Conservation (phyloP, 2,797 vertebrate species). For the Thaleichthys pacificus region DNA sequence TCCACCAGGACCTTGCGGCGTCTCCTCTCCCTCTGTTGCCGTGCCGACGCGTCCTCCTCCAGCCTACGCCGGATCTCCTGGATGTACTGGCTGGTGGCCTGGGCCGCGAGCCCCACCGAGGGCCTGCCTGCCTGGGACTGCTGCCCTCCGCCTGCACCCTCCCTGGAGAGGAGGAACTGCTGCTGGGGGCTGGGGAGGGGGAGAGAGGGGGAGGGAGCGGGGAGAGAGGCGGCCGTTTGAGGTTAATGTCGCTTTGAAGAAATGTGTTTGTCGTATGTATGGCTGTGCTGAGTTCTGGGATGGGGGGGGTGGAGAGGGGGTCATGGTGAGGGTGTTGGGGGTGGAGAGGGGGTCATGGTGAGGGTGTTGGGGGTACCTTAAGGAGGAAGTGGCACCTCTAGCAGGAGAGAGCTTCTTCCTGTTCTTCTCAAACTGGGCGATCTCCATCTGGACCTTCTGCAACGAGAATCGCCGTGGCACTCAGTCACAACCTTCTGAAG, state of each 20-base stretch:
- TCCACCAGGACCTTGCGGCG: conserved; percentile 78
- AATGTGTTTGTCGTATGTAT: no score
- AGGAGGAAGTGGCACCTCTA: conserved; percentile 38
- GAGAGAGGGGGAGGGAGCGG: neutral
- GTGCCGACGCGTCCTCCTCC: conserved; percentile 75
- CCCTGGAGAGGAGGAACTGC: neutral
- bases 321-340: neutral
- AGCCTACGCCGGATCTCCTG: conserved; percentile 82
- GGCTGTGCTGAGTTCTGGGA: no score
- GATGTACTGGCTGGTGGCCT: conserved; percentile 83
- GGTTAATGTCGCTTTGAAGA: no score
- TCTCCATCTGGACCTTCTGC: conserved; percentile 81
- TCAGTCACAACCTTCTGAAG: neutral
- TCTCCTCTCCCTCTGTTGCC: conserved; percentile 84
- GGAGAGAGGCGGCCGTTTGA: neutral
- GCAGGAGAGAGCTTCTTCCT: conserved; percentile 61
- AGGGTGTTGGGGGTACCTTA: conserved; percentile 50
- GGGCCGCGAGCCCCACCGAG: conserved; percentile 66
- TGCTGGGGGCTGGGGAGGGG: neutral
- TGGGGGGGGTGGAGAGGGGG: neutral
- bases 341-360: neutral
- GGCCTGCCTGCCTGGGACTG: neutral
- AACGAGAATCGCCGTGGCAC: neutral
- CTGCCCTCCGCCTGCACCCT: conserved; percentile 16
- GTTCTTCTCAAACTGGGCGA: conserved; percentile 84